A percentile compares a stretch with the other conserved stretches of the same genome.
These are phyloP conservation scores for Hestina assimilis DNA, from an alignment of 1,140 invertebrate species.

Conservation along the genomic window DNA sequence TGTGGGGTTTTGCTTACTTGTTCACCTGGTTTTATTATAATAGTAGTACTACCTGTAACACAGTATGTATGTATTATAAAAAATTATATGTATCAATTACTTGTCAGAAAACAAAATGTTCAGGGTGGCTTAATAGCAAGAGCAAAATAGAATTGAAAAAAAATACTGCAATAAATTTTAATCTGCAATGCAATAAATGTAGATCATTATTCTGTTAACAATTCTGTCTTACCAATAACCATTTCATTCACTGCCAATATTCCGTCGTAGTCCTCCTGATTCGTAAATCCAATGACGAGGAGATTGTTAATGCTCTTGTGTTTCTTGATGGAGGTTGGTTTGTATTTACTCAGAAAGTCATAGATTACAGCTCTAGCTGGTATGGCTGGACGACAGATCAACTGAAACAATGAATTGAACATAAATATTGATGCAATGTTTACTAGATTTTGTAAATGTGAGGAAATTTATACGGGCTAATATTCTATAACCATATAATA, in stretches of 20 bases:
- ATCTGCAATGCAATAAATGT: no score
- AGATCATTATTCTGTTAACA: no score
- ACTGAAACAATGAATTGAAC: constrained; percentile 25
- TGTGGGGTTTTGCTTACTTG: constrained; percentile 22
- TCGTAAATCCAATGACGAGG: constrained; percentile 52
- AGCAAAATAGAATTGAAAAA: no score
- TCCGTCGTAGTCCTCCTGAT: constrained; percentile 41
- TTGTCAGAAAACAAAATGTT: no score
- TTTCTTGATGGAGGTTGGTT: constrained; percentile 51
- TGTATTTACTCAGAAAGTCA: constrained; percentile 47
- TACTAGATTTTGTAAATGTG: no score
- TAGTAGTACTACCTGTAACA: constrained; percentile 37
- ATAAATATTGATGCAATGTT: background rate
- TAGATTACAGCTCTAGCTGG: constrained; percentile 47
- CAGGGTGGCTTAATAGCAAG: no score
- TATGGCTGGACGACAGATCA: constrained; percentile 43
- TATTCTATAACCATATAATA: no score
- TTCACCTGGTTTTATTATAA: constrained; percentile 41
- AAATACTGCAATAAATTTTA: no score
- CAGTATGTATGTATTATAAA: no score
- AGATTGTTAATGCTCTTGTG: constrained; percentile 53
- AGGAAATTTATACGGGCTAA: no score
- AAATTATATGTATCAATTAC: no score
- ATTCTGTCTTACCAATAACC: constrained; percentile 46
- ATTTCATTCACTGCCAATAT: constrained; percentile 42